Evolutionary conservation across 2,797 vertebrate genomes (phyloP), one percentile per base, ranked within the genome.

Genomic region (Aeoliscus strigatus): DNA sequence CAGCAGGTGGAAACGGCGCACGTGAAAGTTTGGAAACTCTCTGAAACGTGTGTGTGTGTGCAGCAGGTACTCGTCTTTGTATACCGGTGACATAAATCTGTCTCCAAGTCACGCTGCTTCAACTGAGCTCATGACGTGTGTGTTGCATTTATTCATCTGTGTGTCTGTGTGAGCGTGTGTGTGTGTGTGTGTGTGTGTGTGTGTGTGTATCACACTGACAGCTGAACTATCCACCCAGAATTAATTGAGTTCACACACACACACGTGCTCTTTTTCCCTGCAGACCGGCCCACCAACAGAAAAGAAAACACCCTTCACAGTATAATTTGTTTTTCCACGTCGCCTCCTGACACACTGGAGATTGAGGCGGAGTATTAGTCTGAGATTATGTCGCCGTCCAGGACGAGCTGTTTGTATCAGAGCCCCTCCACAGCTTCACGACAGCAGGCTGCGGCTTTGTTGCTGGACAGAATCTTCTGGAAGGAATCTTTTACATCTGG

Each of bases 181-280:
- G 12, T 25, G 18, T 10, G 16, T 36, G 30, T 34, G 27, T 18
- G 8, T 39, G 34, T 35, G 30, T 31, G 34, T 15, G 8, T 15
- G 12, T 7, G 7, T n/a, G 13, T 3, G 2, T 35, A 36, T 69
- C 60, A 47, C 24, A 51, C 43, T 61, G 58, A 73, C 60, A 59
- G 55, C 55, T 68, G 58, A 73, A 75, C 68, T 59, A 40, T 62
- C 63, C 48, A 48, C 66, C 64, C 39, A 8, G 43, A 50, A 52
- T 68, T 64, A 73, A 70, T 66, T 70, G 63, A 77, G 71, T 66
- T 68, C 69, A 64, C 52, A 45, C 31, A 39, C 11, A 47, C 53
- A n/a, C n/a, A n/a, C n/a, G n/a, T n/a, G n/a, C n/a, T n/a, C n/a
- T n/a, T 23, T 23, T 23, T 23, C 8, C 3, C 6, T 27, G 4